phyloP scores from a whole-genome alignment of 2,113 vertebrate species.

The Malaclemys terrapin region DNA sequence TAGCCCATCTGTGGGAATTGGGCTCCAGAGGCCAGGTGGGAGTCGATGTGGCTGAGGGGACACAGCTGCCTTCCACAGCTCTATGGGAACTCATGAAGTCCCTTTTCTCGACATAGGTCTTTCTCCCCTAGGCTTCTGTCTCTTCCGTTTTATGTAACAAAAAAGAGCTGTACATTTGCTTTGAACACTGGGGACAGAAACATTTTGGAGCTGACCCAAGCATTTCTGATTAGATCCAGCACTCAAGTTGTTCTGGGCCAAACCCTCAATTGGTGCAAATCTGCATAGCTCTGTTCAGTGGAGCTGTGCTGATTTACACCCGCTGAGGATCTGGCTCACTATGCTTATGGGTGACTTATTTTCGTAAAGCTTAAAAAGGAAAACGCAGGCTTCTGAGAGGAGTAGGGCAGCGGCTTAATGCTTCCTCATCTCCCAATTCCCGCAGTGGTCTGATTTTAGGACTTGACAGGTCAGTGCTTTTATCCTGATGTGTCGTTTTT shows the following conservation, averaged over 20 bases:
- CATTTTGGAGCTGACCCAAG: neutral
- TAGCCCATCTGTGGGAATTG: neutral
- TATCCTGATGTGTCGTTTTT: slow-evolving; percentile 53
- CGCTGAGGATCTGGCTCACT: slow-evolving; percentile 10
- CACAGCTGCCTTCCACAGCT: neutral
- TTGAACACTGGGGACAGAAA: neutral
- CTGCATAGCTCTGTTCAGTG: neutral
- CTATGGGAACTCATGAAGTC: neutral
- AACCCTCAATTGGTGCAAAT: neutral
- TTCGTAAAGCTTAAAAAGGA: slow-evolving; percentile 9
- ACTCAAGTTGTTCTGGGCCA: slow-evolving; percentile 8
- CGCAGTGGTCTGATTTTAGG: slow-evolving; percentile 28
- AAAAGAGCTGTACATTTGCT: neutral
- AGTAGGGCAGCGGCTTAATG: neutral
- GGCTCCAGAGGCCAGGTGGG: neutral
- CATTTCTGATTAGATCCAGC: slow-evolving; percentile 9
- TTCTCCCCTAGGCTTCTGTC: neutral
- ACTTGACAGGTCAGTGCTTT: slow-evolving; percentile 47
- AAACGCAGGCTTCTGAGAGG: neutral
- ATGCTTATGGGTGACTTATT: slow-evolving; percentile 25
- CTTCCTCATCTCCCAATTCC: slow-evolving; percentile 6
- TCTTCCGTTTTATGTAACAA: neutral
- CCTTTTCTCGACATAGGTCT: neutral
- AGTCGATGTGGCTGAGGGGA: neutral
- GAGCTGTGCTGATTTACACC: slow-evolving; percentile 35